Conservation (phyloP, 2,888 invertebrate species). For the Abrostola tripartita region DNA sequence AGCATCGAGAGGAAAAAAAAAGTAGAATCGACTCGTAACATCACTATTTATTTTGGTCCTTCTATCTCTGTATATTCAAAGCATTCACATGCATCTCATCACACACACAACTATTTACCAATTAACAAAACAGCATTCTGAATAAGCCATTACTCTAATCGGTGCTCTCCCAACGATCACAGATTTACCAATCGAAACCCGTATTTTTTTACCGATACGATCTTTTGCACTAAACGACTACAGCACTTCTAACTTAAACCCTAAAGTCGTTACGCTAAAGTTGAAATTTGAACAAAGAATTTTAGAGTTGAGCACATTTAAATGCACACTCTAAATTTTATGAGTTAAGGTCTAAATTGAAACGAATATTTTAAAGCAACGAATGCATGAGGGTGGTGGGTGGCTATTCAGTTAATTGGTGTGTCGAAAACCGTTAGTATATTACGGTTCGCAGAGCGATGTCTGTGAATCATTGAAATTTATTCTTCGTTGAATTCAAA, state of each 20-base stretch:
- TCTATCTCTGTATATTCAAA: background rate
- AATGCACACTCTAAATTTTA: constrained; percentile 27
- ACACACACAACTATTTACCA: constrained; percentile 1
- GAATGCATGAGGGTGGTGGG: constrained; percentile 31
- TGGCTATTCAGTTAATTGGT: constrained; percentile 59
- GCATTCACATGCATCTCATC: background rate
- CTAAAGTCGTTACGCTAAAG: constrained; percentile 38
- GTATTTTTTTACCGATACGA: constrained; percentile 57
- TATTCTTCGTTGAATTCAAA: constrained; percentile 26
- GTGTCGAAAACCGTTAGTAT: constrained; percentile 53
- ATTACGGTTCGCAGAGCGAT: constrained; percentile 32
- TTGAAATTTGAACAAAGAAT: constrained; percentile 24
- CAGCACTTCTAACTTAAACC: constrained; percentile 53
- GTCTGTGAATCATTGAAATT: constrained; percentile 33
- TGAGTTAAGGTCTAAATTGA: constrained; percentile 38
- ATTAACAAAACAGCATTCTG: constrained; percentile 24
- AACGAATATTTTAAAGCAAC: constrained; percentile 21
- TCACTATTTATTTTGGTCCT: no score
- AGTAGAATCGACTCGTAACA: no score
- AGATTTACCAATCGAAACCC: constrained; percentile 53
- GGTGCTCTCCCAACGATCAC: constrained; percentile 40
- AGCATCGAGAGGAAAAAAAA: no score
- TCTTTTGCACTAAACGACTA: constrained; percentile 50
- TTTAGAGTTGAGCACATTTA: constrained; percentile 6
- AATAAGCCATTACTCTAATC: constrained; percentile 42